Conservation (phyloP, 2,113 vertebrate genomes). For the Lontra canadensis region DNA sequence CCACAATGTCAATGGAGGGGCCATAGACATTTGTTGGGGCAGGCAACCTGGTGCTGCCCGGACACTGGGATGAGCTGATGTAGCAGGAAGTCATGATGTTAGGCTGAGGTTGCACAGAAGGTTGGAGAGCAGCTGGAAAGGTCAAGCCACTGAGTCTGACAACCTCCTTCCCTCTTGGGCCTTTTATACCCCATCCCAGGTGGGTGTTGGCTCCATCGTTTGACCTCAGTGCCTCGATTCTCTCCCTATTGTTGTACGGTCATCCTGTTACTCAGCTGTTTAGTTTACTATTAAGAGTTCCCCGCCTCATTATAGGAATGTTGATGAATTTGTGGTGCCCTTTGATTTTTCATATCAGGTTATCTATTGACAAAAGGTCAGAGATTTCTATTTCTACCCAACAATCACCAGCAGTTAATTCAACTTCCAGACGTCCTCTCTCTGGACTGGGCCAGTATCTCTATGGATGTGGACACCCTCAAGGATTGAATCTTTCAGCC, state of each 20-base stretch:
- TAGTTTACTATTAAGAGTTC: neutral
- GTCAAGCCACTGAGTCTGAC: neutral
- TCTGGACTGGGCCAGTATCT: neutral
- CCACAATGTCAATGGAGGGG: neutral
- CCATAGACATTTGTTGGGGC: neutral
- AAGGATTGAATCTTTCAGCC: neutral
- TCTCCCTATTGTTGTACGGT: neutral
- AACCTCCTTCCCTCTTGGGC: neutral
- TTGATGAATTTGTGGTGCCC: neutral
- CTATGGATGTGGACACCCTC: neutral
- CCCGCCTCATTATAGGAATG: slow-evolving; percentile 1
- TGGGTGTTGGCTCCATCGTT: slow-evolving; percentile 10
- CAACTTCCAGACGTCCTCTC: neutral
- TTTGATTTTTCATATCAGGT: neutral
- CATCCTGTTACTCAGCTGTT: slow-evolving; percentile 52
- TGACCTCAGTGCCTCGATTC: slow-evolving; percentile 27
- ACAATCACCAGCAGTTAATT: neutral
- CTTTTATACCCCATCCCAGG: slow-evolving; percentile 34
- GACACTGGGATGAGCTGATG: neutral
- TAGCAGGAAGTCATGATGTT: slow-evolving; percentile 41
- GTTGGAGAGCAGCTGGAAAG: neutral
- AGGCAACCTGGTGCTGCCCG: neutral
- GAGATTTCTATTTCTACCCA: neutral
- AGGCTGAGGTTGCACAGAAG: neutral
- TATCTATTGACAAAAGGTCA: neutral